These are phyloP conservation scores for Herpailurus yagouaroundi DNA, from an alignment of 2,113 vertebrate genomes.

Conservation along the genomic window DNA sequence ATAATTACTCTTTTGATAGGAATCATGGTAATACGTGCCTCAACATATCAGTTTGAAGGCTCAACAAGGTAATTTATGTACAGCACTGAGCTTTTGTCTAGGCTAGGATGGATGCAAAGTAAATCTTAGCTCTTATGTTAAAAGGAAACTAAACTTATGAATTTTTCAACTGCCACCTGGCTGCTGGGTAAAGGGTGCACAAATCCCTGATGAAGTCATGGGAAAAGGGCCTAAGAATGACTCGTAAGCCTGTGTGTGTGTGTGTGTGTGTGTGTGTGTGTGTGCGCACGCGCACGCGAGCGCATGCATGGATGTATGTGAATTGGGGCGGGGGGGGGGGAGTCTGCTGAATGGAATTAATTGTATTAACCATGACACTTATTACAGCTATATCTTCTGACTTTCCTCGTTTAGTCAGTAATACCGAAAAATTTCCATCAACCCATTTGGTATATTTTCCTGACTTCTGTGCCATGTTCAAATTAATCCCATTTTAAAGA, in stretches of 20 bases:
- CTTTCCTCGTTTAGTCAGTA: background rate
- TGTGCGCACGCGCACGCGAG: fast-evolving
- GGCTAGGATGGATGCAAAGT: background rate
- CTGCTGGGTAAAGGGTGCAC: background rate
- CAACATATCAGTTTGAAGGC: background rate
- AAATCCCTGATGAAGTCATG: background rate
- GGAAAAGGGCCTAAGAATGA: background rate
- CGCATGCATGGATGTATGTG: background rate
- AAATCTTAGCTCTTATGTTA: background rate
- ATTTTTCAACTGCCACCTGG: background rate
- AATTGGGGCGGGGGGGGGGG: background rate
- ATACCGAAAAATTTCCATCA: background rate
- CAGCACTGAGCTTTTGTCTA: background rate
- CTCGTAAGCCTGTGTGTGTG: background rate
- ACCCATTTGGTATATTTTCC: background rate
- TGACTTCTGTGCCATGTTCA: background rate
- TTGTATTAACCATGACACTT: background rate
- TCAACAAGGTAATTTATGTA: background rate
- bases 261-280: background rate
- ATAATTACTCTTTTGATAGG: background rate
- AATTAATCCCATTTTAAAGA: background rate
- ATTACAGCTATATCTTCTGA: background rate
- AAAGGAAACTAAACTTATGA: background rate
- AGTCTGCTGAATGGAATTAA: background rate
- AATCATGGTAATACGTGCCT: background rate